Percentiles rank a stretch among this genome's conserved stretches.
Conservation (phyloP, 2,113 vertebrate genomes). For the Vanacampus margaritifer region DNA sequence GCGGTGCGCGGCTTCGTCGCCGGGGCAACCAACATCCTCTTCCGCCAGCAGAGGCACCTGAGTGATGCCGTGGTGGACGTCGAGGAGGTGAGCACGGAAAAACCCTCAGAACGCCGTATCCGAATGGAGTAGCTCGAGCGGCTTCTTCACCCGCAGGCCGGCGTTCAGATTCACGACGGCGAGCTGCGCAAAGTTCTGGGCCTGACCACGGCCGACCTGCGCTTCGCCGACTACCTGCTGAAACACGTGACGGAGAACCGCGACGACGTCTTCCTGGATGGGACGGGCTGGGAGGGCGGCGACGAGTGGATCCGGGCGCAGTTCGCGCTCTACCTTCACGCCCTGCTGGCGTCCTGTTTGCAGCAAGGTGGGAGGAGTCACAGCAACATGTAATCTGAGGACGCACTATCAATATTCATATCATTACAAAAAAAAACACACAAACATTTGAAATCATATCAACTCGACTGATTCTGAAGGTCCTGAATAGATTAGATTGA, state of each 20-base stretch:
- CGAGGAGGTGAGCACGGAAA: conserved; percentile 24
- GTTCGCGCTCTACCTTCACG: conserved; percentile 89
- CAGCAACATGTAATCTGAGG: neutral
- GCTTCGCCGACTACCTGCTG: conserved; percentile 91
- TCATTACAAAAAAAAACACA: too few relatives aligned
- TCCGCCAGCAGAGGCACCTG: conserved; percentile 93
- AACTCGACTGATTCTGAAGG: too few relatives aligned
- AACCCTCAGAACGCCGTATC: neutral
- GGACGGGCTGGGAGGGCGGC: conserved; percentile 97
- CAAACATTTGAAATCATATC: too few relatives aligned
- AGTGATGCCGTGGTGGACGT: conserved; percentile 93
- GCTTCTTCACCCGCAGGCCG: neutral
- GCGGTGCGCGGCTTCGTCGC: conserved; percentile 90
- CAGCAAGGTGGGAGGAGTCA: conserved; percentile 77
- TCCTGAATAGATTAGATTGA: too few relatives aligned
- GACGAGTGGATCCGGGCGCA: conserved; percentile 98
- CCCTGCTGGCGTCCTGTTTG: conserved; percentile 83
- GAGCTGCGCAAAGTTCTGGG: conserved; percentile 85
- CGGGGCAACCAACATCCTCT: conserved; percentile 95
- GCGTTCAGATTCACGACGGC: conserved; percentile 86
- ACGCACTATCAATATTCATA: too few relatives aligned
- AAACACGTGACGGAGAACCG: conserved; percentile 93
- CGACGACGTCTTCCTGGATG: conserved; percentile 94
- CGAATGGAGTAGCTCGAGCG: neutral
- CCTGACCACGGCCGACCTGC: conserved; percentile 90